Base-by-base conservation (phyloP, 2,797 vertebrate genomes). In the Lepus oiostolus region DNA sequence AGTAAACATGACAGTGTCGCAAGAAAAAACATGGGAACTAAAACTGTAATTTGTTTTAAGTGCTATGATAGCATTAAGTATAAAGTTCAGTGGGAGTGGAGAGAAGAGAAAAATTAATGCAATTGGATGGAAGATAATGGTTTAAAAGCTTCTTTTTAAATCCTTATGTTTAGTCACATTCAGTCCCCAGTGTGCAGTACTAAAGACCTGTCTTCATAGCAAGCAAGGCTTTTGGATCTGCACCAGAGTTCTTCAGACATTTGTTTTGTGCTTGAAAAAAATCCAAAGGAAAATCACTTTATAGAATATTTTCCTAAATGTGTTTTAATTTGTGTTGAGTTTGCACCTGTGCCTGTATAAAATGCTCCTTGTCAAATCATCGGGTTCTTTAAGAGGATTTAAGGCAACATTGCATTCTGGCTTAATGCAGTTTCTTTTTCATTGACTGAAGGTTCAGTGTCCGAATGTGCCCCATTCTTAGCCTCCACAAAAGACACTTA, bases 401-500 rank as follows among this genome's bases (percentile, higher is more conserved):
- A 76, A 92, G 63, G 74, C 47, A 71, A 72, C 22, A 72, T 2
- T 82, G 91, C 17, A 52, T 81, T 76, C 28, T 93, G 5, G 60
- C 82, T 47, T 47, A 24, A 71, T 89, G 30, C 35, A 24, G 22
- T 60, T 85, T 92, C 38, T 70, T 85, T 85, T 60, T 91, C 75
- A 90, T 4, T 0, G 0, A 79, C 35, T 70, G 95, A 67, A 35
- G 90, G 93, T 50, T 2, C 35, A 0, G 68, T 54, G 74, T 93
- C 88, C 88, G 24, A 76, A 2, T 19, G 11, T 88, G 62, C 14
- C 11, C 62, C 35, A 8, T 0, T 30, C 93, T 30, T 88, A 35
- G 74, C 50, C 74, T 24, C 92, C 30, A 52, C 85, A 94, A 95
- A 96, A 52, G 38, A 72, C n/a, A 16, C 72, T 93, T 96, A 67